A percentile compares a stretch with the other conserved stretches of the same genome.
phyloP scores from a whole-genome alignment of 2,113 vertebrate genomes.

The Hassar affinis region DNA sequence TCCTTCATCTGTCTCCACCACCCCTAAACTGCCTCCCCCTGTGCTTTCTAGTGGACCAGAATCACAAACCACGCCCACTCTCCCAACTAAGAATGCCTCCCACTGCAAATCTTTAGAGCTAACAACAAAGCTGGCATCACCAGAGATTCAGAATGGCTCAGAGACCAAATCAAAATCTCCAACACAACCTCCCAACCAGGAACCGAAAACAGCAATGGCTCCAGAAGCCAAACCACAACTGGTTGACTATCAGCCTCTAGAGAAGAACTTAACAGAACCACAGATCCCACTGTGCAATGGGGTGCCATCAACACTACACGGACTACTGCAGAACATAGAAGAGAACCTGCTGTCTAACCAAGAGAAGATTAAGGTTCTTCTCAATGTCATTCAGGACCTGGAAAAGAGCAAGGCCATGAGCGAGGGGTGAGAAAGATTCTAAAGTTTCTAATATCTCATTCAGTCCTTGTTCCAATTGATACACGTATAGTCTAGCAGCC shows the following conservation, averaged over 20 bases:
- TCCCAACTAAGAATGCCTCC: conserved; percentile 55
- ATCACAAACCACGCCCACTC: conserved; percentile 49
- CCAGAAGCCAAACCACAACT: conserved; percentile 6
- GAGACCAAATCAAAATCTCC: conserved; percentile 53
- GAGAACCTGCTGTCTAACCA: conserved; percentile 92
- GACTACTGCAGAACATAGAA: conserved; percentile 87
- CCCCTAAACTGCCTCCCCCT: conserved; percentile 47
- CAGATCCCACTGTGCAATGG: conserved; percentile 74
- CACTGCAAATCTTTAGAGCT: conserved; percentile 8
- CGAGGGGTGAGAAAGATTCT: conserved; percentile 83
- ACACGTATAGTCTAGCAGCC: not conserved
- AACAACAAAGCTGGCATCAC: conserved; percentile 49
- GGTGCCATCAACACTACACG: conserved; percentile 76
- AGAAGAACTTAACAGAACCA: conserved; percentile 2
- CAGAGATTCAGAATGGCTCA: conserved; percentile 39
- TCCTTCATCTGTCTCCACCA: conserved; percentile 12
- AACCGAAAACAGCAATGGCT: not conserved
- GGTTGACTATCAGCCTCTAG: conserved; percentile 7
- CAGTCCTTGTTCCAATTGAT: not conserved
- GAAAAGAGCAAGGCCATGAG: conserved; percentile 94
- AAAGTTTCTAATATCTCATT: conserved; percentile 5
- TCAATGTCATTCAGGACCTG: conserved; percentile 98
- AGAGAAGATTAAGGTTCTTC: conserved; percentile 97
- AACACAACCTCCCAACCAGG: conserved; percentile 19
- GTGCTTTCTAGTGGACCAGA: conserved; percentile 47